Evolutionary conservation across 1,140 invertebrate genomes (phyloP).

Genomic region (Nixonia krombeini): DNA sequence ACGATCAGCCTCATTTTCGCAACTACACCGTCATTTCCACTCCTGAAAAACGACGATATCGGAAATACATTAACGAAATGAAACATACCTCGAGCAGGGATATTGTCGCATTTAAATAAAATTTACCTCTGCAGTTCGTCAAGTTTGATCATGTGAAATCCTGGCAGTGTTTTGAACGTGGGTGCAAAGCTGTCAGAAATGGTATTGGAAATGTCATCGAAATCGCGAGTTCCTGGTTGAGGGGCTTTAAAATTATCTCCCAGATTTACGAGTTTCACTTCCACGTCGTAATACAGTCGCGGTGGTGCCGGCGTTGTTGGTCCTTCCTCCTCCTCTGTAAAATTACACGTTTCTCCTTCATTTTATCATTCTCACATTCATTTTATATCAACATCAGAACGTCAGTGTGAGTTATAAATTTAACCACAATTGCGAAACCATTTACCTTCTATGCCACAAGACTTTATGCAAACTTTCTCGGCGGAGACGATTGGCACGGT

Average conservation of each 20-base stretch:
- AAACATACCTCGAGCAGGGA: too few species aligned
- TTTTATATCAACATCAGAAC: too few species aligned
- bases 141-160: constrained; percentile 80
- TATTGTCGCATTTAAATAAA: too few species aligned
- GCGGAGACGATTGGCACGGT: constrained; percentile 83
- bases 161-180: constrained; percentile 77
- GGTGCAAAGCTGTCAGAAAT: constrained; percentile 78
- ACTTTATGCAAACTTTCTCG: constrained; percentile 86
- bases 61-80: not conserved
- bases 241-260: constrained; percentile 84
- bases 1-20: constrained; percentile 78
- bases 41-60: constrained; percentile 40
- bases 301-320: constrained; percentile 76
- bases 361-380: too few species aligned
- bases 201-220: constrained; percentile 79
- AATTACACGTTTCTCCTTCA: not conserved
- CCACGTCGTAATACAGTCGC: constrained; percentile 78
- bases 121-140: constrained; percentile 81
- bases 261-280: constrained; percentile 82
- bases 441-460: constrained; percentile 79
- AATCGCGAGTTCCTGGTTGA: constrained; percentile 78
- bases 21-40: constrained; percentile 75
- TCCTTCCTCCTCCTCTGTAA: constrained; percentile 69
- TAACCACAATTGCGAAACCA: not conserved
- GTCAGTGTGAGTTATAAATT: not conserved